Evolutionary conservation across 2,113 vertebrate genomes (phyloP), one percentile per base, ranked within the genome.

Genomic region (Sturnus vulgaris): DNA sequence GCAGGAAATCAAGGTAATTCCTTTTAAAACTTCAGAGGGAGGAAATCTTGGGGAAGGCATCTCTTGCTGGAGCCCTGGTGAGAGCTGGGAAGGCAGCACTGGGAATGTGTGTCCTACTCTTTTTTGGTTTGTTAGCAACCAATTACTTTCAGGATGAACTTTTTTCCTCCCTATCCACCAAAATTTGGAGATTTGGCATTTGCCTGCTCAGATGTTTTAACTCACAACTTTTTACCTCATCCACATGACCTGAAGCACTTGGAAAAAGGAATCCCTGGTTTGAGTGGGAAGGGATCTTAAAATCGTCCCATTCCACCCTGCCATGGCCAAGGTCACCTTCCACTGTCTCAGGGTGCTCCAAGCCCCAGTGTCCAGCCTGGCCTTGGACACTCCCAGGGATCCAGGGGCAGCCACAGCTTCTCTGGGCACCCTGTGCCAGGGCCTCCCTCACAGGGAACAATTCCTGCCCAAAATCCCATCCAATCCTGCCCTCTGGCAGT

Each of bases 271-370:
- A 49, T 42, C 8, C 3, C 25, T 42, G 25, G 40, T 82, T 69
- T 47, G 21, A 4, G 8, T 49, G 19, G 40, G 53, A n/a, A 68
- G 15, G 25, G 70, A 19, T 4, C 40, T 35, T 76, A 22, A 47
- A 82, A 28, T 40, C 14, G 68, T 53, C 46, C 21, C 6, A 10
- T 60, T 1, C 9, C 53, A 39, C 9, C 5, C 9, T 52, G 19
- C 68, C 28, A 39, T 35, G 44, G 60, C 8, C 44, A 59, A 31
- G 33, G 15, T 27, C 30, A n/a, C 3, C 24, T 69, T 4, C n/a
- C 53, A 15, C n/a, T 2, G 0, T 15, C n/a, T 21, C 55, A 55
- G 14, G 14, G 0, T 53, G 46, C n/a, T 60, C 78, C 37, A 23
- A 81, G 5, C 33, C 23, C 19, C 10, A 46, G 10, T 19, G 0